Percentiles rank a stretch among this genome's conserved stretches.
Conservation (phyloP, 2,113 vertebrate genomes). For the Anthoscopus minutus region DNA sequence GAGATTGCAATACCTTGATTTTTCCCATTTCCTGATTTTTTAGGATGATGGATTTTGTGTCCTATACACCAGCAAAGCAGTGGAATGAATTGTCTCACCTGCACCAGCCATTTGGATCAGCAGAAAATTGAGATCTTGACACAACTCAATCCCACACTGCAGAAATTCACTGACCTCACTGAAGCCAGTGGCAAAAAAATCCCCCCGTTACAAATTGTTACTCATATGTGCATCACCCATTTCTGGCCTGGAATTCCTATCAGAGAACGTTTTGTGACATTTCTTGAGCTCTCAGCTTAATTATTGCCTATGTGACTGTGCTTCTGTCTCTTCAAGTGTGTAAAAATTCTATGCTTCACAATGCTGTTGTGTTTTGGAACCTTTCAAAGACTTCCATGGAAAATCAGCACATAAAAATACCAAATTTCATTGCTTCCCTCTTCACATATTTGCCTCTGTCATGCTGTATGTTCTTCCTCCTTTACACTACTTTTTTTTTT, state of each 20-base stretch:
- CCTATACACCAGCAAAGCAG: neutral
- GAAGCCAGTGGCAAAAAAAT: neutral
- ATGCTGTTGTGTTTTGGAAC: neutral
- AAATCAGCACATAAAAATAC: neutral
- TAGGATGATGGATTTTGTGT: neutral
- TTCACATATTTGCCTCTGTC: neutral
- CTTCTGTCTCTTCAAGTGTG: neutral
- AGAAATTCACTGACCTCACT: neutral
- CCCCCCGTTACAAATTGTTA: neutral
- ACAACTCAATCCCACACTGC: neutral
- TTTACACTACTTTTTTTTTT: neutral
- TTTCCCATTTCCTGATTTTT: neutral
- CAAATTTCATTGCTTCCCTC: neutral
- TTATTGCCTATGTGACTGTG: neutral
- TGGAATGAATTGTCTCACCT: neutral
- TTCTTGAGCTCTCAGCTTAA: neutral
- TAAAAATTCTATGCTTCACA: neutral
- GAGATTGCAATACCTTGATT: neutral
- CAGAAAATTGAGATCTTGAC: neutral
- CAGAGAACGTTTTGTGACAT: neutral
- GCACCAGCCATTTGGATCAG: neutral
- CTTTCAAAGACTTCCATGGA: neutral
- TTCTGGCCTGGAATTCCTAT: neutral
- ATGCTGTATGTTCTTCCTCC: fast-evolving
- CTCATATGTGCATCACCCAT: neutral